These are phyloP conservation scores for Capra hircus DNA, from an alignment of 2,113 vertebrate species.

Conservation along the genomic window DNA sequence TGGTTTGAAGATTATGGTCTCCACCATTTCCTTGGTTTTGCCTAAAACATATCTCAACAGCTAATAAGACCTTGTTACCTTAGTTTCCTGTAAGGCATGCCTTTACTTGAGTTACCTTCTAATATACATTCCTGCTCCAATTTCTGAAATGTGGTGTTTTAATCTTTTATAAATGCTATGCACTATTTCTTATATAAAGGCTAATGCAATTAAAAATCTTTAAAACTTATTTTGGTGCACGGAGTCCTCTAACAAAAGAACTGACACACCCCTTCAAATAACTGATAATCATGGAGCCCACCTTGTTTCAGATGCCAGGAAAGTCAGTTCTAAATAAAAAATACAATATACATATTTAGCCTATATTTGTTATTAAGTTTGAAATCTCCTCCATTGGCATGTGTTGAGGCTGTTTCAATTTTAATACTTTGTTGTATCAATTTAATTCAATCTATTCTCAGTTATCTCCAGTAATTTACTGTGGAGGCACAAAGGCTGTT, in stretches of 20 bases:
- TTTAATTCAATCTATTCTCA: conserved; percentile 5
- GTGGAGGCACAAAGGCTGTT: not conserved
- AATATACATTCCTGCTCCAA: not conserved
- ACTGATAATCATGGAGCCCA: not conserved
- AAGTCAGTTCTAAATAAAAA: not conserved
- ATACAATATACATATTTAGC: not conserved
- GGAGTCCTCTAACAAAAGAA: not conserved
- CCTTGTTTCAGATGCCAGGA: not conserved
- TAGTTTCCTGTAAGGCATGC: not conserved
- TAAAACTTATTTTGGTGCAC: not conserved
- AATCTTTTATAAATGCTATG: not conserved
- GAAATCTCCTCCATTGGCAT: not conserved
- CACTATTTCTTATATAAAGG: not conserved
- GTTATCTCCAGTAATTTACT: not conserved
- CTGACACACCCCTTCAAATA: not conserved
- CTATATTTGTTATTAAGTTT: not conserved
- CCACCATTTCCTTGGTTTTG: not conserved
- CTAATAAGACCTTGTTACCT: not conserved
- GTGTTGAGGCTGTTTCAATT: not conserved
- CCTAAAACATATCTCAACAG: not conserved
- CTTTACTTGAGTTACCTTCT: not conserved
- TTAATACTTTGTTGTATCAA: not conserved
- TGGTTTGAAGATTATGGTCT: not conserved
- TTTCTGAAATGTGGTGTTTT: not conserved
- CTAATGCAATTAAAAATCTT: not conserved